Percentiles rank a stretch among this genome's conserved stretches.
Conservation (phyloP, 2,797 vertebrate genomes). For the Protosalanx chinensis region DNA sequence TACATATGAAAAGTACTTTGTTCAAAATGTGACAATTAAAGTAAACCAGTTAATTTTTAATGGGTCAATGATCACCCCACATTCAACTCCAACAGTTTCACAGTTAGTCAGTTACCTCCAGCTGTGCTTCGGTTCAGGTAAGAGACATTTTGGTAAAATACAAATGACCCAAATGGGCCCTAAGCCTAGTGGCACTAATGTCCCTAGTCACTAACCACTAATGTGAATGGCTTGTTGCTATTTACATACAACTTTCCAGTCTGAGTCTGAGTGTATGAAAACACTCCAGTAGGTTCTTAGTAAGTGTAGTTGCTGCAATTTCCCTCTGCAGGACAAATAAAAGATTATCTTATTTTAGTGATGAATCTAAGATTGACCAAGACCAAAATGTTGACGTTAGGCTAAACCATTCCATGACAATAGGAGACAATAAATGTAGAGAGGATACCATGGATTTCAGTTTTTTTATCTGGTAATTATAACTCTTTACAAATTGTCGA, state of each 20-base stretch:
- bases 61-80: background rate
- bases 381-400: too few species aligned
- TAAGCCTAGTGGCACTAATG: too few species aligned
- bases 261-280: too few species aligned
- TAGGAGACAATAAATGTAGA: background rate
- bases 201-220: too few species aligned
- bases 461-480: background rate
- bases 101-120: too few species aligned
- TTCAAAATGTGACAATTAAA: background rate
- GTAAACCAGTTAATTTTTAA: background rate
- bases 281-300: too few species aligned
- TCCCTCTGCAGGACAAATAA: too few species aligned
- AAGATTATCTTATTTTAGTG: too few species aligned
- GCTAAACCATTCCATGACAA: background rate
- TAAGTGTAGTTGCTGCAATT: too few species aligned
- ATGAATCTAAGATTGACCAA: too few species aligned
- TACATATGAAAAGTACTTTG: background rate
- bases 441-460: background rate
- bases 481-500: constrained; percentile 1
- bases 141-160: background rate
- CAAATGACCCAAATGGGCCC: background rate
- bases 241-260: constrained; percentile 24
- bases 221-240: background rate
- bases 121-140: too few species aligned
- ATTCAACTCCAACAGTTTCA: background rate